Conservation (phyloP, 2,113 vertebrate genomes). For the Emydura subglobosa region DNA sequence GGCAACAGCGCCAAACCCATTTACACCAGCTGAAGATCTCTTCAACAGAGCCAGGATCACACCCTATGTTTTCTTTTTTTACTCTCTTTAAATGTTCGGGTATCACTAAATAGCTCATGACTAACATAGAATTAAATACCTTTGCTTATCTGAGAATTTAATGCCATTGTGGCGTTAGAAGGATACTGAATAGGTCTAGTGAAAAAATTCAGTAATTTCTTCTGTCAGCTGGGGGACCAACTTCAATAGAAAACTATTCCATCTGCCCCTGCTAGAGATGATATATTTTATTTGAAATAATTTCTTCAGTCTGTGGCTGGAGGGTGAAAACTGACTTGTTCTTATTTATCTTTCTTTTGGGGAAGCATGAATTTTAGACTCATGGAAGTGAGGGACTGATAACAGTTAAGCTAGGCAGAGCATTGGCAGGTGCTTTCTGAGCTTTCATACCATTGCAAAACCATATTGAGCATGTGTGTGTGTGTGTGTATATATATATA, state of each 20-base stretch:
- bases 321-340: slow-evolving; percentile 80
- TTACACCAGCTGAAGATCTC: neutral
- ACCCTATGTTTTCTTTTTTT: neutral
- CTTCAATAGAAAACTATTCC: slow-evolving; percentile 76
- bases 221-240: slow-evolving; percentile 70
- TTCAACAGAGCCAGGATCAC: neutral
- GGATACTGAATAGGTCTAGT: slow-evolving; percentile 48
- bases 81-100: neutral
- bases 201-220: slow-evolving; percentile 66
- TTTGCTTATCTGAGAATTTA: slow-evolving; percentile 35
- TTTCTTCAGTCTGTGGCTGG: slow-evolving; percentile 77
- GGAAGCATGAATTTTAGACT: slow-evolving; percentile 77
- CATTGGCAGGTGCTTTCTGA: slow-evolving; percentile 60
- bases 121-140: slow-evolving; percentile 8
- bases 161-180: slow-evolving; percentile 64
- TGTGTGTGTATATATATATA: neutral
- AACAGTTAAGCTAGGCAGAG: slow-evolving; percentile 72
- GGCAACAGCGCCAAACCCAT: neutral
- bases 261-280: slow-evolving; percentile 75
- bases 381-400: slow-evolving; percentile 76
- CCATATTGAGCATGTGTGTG: slow-evolving; percentile 8
- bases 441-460: slow-evolving; percentile 23
- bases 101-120: neutral
- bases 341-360: slow-evolving; percentile 83
- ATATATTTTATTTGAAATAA: slow-evolving; percentile 83